Conservation (phyloP, 2,113 vertebrate species). For the Solenodon paradoxus region DNA sequence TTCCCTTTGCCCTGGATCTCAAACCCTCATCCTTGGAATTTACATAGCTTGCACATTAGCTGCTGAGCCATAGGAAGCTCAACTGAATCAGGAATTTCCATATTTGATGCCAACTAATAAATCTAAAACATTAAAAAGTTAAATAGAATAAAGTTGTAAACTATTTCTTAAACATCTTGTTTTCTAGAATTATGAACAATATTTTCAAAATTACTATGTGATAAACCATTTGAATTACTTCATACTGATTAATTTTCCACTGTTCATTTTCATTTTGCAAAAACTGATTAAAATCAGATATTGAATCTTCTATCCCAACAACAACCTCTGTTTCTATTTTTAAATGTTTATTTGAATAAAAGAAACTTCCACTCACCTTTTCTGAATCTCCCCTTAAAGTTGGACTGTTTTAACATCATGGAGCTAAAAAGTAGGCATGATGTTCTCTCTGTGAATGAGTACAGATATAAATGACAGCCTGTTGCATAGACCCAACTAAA, state of each 20-base stretch:
- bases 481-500: not conserved
- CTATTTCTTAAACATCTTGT: not conserved
- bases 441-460: not conserved
- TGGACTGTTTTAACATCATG: not conserved
- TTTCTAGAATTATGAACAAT: slow-evolving; percentile 43
- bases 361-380: not conserved
- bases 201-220: not conserved
- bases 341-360: slow-evolving; percentile 8
- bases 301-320: no score
- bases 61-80: no score
- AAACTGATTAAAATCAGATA: no score
- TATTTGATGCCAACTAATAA: not conserved
- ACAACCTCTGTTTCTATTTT: no score
- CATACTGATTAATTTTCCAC: not conserved
- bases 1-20: no score
- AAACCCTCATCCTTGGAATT: no score
- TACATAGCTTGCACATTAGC: no score
- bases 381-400: not conserved
- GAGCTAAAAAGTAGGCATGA: not conserved
- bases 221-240: slow-evolving; percentile 19
- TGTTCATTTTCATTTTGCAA: no score
- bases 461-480: not conserved
- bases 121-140: not conserved
- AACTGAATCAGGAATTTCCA: not conserved
- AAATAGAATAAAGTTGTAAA: not conserved